These are phyloP conservation scores for Arctia plantaginis DNA, from an alignment of 2,888 invertebrate genomes.

Conservation along the genomic window DNA sequence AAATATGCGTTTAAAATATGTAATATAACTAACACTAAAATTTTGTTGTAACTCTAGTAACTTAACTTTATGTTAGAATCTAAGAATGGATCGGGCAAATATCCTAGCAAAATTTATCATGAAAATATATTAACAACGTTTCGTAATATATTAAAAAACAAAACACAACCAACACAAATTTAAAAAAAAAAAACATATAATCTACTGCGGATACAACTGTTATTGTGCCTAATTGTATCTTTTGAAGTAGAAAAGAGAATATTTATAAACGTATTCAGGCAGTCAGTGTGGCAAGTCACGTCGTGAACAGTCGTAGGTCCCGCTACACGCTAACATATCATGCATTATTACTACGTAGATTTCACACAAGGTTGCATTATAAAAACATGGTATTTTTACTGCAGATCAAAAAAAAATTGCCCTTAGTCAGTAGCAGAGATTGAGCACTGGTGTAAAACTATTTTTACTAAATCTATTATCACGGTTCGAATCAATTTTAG, in stretches of 20 bases:
- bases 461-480: not conserved
- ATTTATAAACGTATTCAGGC: slow-evolving; percentile 30
- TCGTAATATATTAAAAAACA: not conserved
- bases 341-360: slow-evolving; percentile 25
- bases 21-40: not conserved
- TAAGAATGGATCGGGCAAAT: not conserved
- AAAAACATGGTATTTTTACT: not conserved
- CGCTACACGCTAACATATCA: slow-evolving; percentile 20
- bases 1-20: slow-evolving; percentile 9
- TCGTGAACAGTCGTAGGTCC: slow-evolving; percentile 19
- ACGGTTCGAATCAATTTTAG: not conserved
- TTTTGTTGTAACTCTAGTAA: not conserved
- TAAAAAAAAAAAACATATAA: not conserved
- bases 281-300: slow-evolving; percentile 26
- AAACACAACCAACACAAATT: no score
- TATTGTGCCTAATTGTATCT: slow-evolving; percentile 22
- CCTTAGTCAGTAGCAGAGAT: not conserved
- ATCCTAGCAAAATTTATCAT: not conserved
- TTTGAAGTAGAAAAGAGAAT: slow-evolving; percentile 22
- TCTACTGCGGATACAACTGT: not conserved
- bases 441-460: not conserved
- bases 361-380: not conserved
- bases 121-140: not conserved
- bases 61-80: no score
- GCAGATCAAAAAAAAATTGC: not conserved